These are phyloP conservation scores for Dicranocentrus wangi DNA, from an alignment of 2,888 invertebrate genomes.

Conservation along the genomic window DNA sequence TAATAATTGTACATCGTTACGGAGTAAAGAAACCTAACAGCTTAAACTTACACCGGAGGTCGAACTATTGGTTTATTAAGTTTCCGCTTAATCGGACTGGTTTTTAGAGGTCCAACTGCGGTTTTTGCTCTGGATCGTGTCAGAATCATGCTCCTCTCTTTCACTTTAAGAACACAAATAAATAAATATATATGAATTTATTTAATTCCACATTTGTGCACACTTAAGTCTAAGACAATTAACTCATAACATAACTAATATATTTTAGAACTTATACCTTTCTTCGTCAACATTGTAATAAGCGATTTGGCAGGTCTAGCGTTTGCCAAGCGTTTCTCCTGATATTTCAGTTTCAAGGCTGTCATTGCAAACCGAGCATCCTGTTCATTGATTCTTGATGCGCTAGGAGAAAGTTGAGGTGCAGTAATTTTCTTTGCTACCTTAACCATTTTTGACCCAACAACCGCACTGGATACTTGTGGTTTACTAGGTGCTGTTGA, in stretches of 20 bases:
- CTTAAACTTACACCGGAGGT: constrained; percentile 32
- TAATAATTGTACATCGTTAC: neutral
- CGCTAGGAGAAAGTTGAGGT: constrained; percentile 57
- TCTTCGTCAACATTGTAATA: constrained; percentile 69
- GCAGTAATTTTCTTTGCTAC: constrained; percentile 18
- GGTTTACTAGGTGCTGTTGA: neutral
- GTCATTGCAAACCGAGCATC: constrained; percentile 73
- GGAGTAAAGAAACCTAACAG: neutral
- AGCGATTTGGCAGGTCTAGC: constrained; percentile 64
- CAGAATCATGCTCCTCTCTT: constrained; percentile 69
- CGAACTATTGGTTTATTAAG: constrained; percentile 28
- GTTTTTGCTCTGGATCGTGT: constrained; percentile 70
- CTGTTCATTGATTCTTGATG: constrained; percentile 71
- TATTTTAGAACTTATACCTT: constrained; percentile 63
- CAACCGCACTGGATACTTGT: neutral
- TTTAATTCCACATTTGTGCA: too few species aligned
- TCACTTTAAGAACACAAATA: constrained; percentile 48
- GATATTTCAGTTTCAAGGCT: constrained; percentile 71
- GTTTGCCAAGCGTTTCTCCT: constrained; percentile 65
- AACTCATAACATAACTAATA: neutral
- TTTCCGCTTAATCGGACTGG: constrained; percentile 52
- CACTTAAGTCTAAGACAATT: too few species aligned
- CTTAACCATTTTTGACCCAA: constrained; percentile 21
- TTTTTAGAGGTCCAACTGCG: constrained; percentile 56
- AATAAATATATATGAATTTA: neutral